A percentile compares a stretch with the other conserved stretches of the same genome.
phyloP scores from a whole-genome alignment of 2,888 invertebrate species.

The Macaria notata region DNA sequence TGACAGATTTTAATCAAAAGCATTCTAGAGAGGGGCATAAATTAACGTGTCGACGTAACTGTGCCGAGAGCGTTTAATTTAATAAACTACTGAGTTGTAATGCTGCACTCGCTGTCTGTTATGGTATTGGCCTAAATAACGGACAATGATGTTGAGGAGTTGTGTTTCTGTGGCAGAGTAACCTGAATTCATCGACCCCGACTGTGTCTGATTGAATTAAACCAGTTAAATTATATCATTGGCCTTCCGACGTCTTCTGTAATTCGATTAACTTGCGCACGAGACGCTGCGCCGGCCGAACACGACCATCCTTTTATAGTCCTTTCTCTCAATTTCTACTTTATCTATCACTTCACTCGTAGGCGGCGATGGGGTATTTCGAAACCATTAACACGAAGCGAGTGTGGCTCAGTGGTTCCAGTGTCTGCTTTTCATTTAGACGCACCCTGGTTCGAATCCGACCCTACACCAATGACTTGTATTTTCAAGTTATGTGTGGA shows the following conservation, averaged over 20 bases:
- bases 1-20: constrained; percentile 25
- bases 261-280: constrained; percentile 68
- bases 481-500: too few species aligned
- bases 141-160: constrained; percentile 45
- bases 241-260: constrained; percentile 62
- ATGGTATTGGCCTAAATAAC: constrained; percentile 53
- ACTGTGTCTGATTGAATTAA: constrained; percentile 74
- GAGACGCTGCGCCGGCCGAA: constrained; percentile 52
- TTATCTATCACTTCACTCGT: constrained; percentile 35
- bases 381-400: constrained; percentile 22
- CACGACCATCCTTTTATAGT: constrained; percentile 45
- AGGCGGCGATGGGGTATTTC: constrained; percentile 29
- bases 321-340: constrained; percentile 39
- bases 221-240: constrained; percentile 79
- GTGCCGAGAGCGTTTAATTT: constrained; percentile 24
- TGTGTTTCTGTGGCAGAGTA: constrained; percentile 51
- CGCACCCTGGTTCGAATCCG: too few species aligned
- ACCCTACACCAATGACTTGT: too few species aligned
- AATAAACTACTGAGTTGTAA: constrained; percentile 16
- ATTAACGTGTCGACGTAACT: constrained; percentile 27
- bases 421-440: too few species aligned
- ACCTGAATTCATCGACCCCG: constrained; percentile 71
- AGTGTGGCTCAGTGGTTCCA: too few species aligned
- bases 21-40: constrained; percentile 19
- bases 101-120: constrained; percentile 11